Evolutionary conservation across 2,888 invertebrate species (phyloP), one percentile per base, ranked within the genome.

Genomic region (Temnothorax ravouxi): DNA sequence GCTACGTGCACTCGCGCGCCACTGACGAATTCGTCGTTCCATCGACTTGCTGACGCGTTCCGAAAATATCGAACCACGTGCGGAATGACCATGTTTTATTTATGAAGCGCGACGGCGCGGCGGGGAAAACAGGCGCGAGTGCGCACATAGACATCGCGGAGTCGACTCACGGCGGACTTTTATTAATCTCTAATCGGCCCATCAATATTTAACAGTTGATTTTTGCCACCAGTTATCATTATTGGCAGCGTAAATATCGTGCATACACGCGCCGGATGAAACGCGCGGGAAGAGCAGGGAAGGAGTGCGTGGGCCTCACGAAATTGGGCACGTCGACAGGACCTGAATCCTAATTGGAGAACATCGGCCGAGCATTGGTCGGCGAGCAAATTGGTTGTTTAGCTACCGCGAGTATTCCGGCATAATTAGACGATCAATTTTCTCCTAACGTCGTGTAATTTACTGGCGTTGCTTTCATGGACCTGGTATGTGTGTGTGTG

Each of bases 171-270:
- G 62, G 21, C 34, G 71, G 50, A 81, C 79, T 84, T 87, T 89
- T 88, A 87, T 91, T 90, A 90, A 91, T 88, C 90, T 88, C 90
- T 93, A 93, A 93, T 92, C 91, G 88, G 75, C 75, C 88, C 86
- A 93, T 93, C 92, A 93, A 93, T 93, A 94, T 93, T 91, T 88
- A 93, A 89, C 88, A 90, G 90, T 88, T 87, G 92, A 91, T 91
- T 91, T 92, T 90, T 88, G 87, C 88, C 91, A 91, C 87, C 90
- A 89, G 88, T 82, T 89, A 91, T 92, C 91, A 92, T 93, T 92
- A 93, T 92, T 91, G 90, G 86, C 88, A 84, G 90, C 87, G 91
- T 88, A 88, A 87, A 88, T 86, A 89, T 69, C 84, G 76, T 74
- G 54, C 72, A 52, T 66, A 79, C 59, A 69, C 18, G n/a, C n/a